Conservation (phyloP, 2,113 vertebrate species). For the Junco hyemalis region DNA sequence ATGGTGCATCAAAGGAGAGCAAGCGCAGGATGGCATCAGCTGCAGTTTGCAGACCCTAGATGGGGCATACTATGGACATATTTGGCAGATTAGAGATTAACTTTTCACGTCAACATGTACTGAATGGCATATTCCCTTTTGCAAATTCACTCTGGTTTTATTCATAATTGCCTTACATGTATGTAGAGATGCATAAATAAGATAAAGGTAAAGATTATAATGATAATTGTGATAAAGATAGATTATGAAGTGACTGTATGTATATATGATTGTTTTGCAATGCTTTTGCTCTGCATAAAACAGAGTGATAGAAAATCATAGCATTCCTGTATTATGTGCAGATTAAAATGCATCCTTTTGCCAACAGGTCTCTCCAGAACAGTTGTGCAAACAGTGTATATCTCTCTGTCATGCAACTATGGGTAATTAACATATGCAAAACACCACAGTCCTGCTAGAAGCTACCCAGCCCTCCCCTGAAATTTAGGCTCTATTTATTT, state of each 20-base stretch:
- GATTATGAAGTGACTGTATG: not conserved
- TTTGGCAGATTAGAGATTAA: not conserved
- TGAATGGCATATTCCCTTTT: not conserved
- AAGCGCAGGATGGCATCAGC: not conserved
- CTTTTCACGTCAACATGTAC: not conserved
- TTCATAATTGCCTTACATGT: not conserved
- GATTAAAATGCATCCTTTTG: slow-evolving; percentile 68
- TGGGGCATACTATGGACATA: not conserved
- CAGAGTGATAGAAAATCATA: slow-evolving; percentile 41
- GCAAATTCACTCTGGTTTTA: not conserved
- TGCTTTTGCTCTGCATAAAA: not conserved
- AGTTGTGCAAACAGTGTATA: slow-evolving; percentile 60
- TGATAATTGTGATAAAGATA: not conserved
- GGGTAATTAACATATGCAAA: slow-evolving; percentile 84
- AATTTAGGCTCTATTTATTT: slow-evolving; percentile 85
- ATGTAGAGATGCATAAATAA: not conserved
- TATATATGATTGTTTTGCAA: not conserved
- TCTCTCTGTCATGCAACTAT: slow-evolving; percentile 69
- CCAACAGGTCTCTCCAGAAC: slow-evolving; percentile 71
- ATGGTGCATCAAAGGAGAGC: not conserved
- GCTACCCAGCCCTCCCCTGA: slow-evolving; percentile 74
- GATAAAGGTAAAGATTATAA: not conserved
- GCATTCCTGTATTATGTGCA: not conserved
- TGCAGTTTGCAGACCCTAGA: not conserved
- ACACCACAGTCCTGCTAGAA: slow-evolving; percentile 81